Percentiles rank a stretch among this genome's conserved stretches.
Evolutionary conservation across 2,113 vertebrate species (phyloP).

Genomic region (Pristiophorus japonicus): DNA sequence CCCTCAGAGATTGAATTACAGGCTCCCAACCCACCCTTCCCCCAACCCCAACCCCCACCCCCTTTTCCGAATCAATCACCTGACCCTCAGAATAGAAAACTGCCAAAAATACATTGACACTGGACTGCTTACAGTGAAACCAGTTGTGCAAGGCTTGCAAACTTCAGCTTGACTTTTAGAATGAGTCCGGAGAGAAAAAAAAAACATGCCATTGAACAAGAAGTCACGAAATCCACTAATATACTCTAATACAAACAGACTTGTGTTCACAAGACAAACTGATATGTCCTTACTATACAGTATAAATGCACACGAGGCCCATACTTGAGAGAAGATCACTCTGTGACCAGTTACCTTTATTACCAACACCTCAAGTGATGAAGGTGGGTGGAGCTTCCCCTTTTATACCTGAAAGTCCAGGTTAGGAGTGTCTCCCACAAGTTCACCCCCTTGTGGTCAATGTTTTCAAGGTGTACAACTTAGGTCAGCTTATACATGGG

Average conservation of each 20-base stretch:
- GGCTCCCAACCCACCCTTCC: no score
- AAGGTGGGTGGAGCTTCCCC: no score
- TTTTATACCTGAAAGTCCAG: no score
- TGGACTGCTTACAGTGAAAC: background rate
- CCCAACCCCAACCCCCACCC: background rate
- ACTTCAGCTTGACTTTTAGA: background rate
- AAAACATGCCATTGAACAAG: background rate
- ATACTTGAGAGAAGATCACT: no score
- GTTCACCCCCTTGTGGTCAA: no score
- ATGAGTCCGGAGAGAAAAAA: background rate
- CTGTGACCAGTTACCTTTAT: no score
- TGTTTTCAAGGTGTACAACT: no score
- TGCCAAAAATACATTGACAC: constrained; percentile 32
- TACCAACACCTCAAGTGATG: no score
- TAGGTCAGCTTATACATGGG: no score
- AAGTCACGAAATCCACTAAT: background rate
- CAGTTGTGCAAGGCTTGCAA: background rate
- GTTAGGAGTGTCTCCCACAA: no score
- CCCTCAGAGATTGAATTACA: background rate
- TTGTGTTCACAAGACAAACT: background rate
- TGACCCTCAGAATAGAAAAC: constrained; percentile 6
- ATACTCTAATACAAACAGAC: background rate
- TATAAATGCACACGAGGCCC: no score
- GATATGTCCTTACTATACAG: no score
- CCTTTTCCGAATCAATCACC: background rate